A percentile compares a stretch with the other conserved stretches of the same genome.
phyloP scores from a whole-genome alignment of 2,113 vertebrate genomes.

The Ceuthmochares aereus region DNA sequence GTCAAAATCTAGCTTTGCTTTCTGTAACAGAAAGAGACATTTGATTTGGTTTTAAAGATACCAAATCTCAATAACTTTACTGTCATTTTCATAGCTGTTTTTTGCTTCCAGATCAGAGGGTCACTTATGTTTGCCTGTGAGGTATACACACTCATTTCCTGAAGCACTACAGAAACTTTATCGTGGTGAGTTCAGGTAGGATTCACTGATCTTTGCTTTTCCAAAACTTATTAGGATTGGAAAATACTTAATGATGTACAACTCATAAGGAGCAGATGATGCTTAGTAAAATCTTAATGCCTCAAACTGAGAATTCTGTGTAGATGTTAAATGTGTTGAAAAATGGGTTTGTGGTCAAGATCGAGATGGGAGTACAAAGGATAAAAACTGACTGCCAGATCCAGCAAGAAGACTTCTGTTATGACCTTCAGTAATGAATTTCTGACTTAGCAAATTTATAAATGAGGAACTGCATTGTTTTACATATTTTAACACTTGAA shows the following conservation, averaged over 20 bases:
- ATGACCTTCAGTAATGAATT: not conserved
- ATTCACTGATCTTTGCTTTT: constrained; percentile 45
- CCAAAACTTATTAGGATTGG: not conserved
- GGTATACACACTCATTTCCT: constrained; percentile 91
- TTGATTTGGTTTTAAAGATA: not conserved
- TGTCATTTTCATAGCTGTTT: not conserved
- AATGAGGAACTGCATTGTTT: not conserved
- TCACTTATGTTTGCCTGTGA: constrained; percentile 94
- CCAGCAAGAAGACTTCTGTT: not conserved
- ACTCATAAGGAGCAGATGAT: not conserved
- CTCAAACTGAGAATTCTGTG: not conserved
- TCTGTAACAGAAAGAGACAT: not conserved
- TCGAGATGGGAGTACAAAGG: not conserved
- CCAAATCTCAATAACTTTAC: not conserved
- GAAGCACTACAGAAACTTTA: constrained; percentile 91
- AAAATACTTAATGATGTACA: not conserved
- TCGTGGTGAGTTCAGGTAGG: constrained; percentile 96
- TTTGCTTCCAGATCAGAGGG: constrained; percentile 85
- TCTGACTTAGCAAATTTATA: not conserved
- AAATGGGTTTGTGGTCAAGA: not conserved
- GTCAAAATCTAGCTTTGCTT: not conserved
- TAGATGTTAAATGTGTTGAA: not conserved
- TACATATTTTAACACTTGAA: not conserved
- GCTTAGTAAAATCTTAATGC: not conserved
- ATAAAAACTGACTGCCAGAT: not conserved